Evolutionary conservation across 35 echinoderm and acorn worm species (phyloP), one percentile per base, ranked within the genome.

Genomic region (Ophiothrix spiculata): DNA sequence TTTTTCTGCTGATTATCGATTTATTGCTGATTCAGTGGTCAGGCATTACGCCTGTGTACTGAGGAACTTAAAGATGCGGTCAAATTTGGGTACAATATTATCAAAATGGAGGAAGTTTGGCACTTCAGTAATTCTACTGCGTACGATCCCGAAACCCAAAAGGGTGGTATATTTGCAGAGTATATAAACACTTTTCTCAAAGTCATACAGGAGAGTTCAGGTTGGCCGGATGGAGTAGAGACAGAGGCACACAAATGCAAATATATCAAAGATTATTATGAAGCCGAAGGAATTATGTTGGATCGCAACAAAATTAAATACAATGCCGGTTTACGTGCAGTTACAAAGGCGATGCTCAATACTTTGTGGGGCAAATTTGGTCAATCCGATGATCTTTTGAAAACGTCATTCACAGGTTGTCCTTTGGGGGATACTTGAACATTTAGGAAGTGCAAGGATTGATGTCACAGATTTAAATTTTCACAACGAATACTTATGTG

Each of bases 361-460:
- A 86, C 40, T 31, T 80, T 92, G 16, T 92, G 90, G 84, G 90
- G 90, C 14, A 92, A 92, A 81, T 83, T 92, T 77, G 90, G 83
- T 29, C 84, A 92, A 60, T 1, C 79, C 23, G 45, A 83, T 19
- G 83, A 82, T 69, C n/a, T 87, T 32, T 0, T n/a, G 12, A 21
- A 92, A 87, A 40, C 79, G 0, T 38, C 76, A 31, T 77, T 76
- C 37, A n/a, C 75, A 1, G 41, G 19, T n/a, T 28, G 75, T 10
- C 80, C 80, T 0, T 1, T 31, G 0, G 64, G 1, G 14, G n/a
- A 74, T 4, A 8, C 80, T 69, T 11, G 35, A 56, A 37, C 31
- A 77, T n/a, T 19, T 93, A 33, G 33, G 25, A 1, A 56, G 56
- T 28, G 35, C 49, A 23, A 33, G 31, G 12, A 46, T 78, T 4